Evolutionary conservation across 2,797 vertebrate genomes (phyloP), one percentile per base, ranked within the genome.

Genomic region (Rhinatrema bivittatum): DNA sequence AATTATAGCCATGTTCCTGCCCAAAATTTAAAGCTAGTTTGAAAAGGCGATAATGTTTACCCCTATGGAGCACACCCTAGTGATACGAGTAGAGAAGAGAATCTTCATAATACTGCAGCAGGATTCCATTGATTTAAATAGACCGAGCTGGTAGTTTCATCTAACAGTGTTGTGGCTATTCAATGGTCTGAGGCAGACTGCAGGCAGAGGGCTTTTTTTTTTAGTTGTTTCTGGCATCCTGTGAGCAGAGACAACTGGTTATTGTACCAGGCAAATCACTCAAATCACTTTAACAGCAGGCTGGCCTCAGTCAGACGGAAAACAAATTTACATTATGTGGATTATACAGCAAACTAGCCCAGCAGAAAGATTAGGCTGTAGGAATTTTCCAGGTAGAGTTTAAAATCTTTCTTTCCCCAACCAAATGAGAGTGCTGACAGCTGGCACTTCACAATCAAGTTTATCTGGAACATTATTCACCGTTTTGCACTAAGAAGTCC

Each of bases 391-490:
- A 60, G 54, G 65, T 60, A 68, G 41, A 59, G 38, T 65, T 82
- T 72, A 72, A 78, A 77, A 68, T 65, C 55, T 56, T 58, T 29
- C 35, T 68, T 70, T 74, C 51, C 53, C 50, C 46, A 67, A 66
- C 64, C 67, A 56, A 70, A 63, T 54, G 52, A 61, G 70, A 63
- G 52, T 72, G 54, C 54, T 60, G 65, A 66, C 62, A 70, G 51
- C 59, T 74, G 53, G 42, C 68, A 72, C 68, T 71, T 67, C 22
- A 38, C 64, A 70, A 63, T 75, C 62, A 69, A 72, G 65, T 72
- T 79, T 73, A 70, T 79, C 67, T 70, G 59, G 63, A 78, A 71
- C 55, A 61, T 71, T 65, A 75, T 68, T 68, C 55, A 47, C 47
- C 58, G 50, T 68, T 75, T 71, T 78, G 45, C 38, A 46, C 26